Evolutionary conservation across 1,140 invertebrate species (phyloP), one percentile per base, ranked within the genome.

Genomic region (Lineus longissimus): DNA sequence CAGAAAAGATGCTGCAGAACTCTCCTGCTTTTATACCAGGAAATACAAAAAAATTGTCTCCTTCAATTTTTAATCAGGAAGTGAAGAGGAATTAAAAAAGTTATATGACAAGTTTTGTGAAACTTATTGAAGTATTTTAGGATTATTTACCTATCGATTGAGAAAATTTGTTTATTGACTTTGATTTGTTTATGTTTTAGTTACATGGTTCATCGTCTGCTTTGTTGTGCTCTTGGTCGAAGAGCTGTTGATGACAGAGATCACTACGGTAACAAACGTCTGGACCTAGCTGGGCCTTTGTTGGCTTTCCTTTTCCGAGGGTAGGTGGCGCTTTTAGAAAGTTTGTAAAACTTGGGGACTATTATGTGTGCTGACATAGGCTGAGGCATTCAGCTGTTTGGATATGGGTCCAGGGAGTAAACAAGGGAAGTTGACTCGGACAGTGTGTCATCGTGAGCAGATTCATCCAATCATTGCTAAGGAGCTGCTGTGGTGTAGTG

Each of bases 191-290:
- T 17, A 58, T 55, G 19, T 55, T 67, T 67, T 47, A 88, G 88
- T 11, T 98, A 99, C 76, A 99, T 99, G 96, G 96, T 99, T 0
- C 96, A 99, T 81, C 87, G 97, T 68, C 82, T 99, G 54, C 82
- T 99, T 15, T 80, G 97, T 58, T 95, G 95, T 55, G 92, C 95
- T 11, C 82, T 99, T n/a, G 95, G 96, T 61, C 85, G 96, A 19
- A 85, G 96, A 71, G 96, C 98, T 83, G 84, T 98, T 25, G 97
- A 99, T 83, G 97, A 99, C 84, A 87, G 97, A 79, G 97, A 99
- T 97, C 96, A 99, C 78, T 98, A 98, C 81, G 97, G 97, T 33
- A 99, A 99, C 82, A 99, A 99, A 82, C 86, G 97, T 72, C 82
- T 99, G 43, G 97, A 99, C 86, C 84, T 99, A 43, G 97, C 97